Percentiles rank a stretch among this genome's conserved stretches.
phyloP scores from a whole-genome alignment of 2,797 vertebrate species.

The Adrianichthys oophorus region DNA sequence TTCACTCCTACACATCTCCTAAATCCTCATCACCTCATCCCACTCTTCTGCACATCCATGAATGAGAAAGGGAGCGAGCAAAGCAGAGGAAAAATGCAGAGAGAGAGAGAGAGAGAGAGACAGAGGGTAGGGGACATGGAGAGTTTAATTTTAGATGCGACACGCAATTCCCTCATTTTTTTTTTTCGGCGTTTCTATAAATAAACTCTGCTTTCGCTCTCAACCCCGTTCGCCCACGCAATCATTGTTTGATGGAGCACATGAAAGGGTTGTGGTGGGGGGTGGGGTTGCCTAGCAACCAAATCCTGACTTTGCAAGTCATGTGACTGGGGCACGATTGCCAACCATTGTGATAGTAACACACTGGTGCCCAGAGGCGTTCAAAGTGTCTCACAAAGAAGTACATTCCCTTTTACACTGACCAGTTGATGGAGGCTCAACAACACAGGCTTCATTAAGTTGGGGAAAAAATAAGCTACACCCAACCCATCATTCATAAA shows the following conservation, averaged over 20 bases:
- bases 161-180: conserved; percentile 53
- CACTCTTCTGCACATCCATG: conserved; percentile 42
- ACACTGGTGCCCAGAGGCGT: conserved; percentile 23
- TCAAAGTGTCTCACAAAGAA: conserved; percentile 1
- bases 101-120: not conserved
- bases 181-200: conserved; percentile 61
- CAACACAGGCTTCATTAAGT: not conserved
- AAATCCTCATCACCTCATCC: conserved; percentile 22
- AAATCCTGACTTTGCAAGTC: conserved; percentile 56
- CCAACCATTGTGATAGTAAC: conserved; percentile 44
- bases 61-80: conserved; percentile 40
- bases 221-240: conserved; percentile 18
- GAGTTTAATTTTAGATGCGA: conserved; percentile 68
- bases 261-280: conserved; percentile 29
- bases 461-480: too few relatives aligned
- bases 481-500: too few relatives aligned
- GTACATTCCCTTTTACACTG: not conserved
- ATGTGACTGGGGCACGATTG: conserved; percentile 60
- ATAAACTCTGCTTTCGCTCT: conserved; percentile 51
- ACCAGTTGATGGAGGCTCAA: not conserved
- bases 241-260: conserved; percentile 39
- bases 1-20: conserved; percentile 13
- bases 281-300: conserved; percentile 69
- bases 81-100: not conserved
- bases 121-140: conserved; percentile 10